These are phyloP conservation scores for Scolopax bukidnonensis DNA, from an alignment of 2,797 vertebrate genomes.

Conservation along the genomic window DNA sequence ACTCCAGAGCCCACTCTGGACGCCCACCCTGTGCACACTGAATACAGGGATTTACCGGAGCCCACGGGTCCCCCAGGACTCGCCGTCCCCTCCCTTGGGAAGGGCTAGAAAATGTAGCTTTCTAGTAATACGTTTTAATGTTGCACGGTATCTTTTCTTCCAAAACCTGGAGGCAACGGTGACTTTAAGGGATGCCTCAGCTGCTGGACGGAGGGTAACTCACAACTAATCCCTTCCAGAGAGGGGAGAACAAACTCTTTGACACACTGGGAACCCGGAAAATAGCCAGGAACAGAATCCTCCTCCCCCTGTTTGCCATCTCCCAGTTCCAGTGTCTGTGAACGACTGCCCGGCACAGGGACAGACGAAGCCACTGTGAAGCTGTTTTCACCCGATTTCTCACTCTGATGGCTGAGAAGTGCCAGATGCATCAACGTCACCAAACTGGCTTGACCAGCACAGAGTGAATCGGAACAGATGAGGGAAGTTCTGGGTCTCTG, in stretches of 20 bases:
- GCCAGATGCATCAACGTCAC: too few relatives aligned
- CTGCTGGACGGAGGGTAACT: not conserved
- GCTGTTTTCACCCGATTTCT: not conserved
- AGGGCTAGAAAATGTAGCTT: not conserved
- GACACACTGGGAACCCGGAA: not conserved
- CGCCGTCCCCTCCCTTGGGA: not conserved
- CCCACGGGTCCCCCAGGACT: not conserved
- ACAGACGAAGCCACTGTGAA: not conserved
- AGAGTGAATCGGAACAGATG: not conserved
- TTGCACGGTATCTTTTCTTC: not conserved
- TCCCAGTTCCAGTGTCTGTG: not conserved
- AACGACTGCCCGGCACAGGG: not conserved
- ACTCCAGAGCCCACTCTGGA: rapidly evolving
- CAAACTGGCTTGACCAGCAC: not conserved
- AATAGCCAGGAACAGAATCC: not conserved
- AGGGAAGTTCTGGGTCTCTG: not conserved
- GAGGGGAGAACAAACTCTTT: not conserved
- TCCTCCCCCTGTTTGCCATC: not conserved
- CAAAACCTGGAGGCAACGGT: not conserved
- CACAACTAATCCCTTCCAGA: not conserved
- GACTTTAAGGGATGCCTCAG: not conserved
- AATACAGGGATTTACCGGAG: not conserved
- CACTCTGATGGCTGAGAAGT: not conserved
- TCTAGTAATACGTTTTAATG: not conserved
- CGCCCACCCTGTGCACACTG: rapidly evolving